A percentile compares a stretch with the other conserved stretches of the same genome.
Evolutionary conservation across 2,888 invertebrate genomes (phyloP).

Genomic region (Drosophila suboccidentalis): DNA sequence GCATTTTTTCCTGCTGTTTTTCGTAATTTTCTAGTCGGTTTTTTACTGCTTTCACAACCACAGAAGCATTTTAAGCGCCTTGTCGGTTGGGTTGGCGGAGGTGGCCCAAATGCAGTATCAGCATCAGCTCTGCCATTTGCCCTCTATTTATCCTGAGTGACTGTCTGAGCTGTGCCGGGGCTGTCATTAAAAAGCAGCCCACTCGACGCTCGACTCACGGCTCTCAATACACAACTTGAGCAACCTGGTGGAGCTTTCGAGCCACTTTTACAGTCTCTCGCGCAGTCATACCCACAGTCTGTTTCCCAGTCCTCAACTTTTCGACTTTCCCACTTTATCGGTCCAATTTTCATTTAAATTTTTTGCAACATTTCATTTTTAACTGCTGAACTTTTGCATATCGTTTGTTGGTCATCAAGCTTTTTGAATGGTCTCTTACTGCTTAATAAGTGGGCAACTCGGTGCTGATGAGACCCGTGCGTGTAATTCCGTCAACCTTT

Average conservation of each 20-base stretch:
- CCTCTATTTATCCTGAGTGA: constrained; percentile 67
- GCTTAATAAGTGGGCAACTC: constrained; percentile 60
- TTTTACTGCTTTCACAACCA: constrained; percentile 31
- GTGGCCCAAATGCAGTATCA: constrained; percentile 32
- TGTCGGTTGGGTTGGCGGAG: constrained; percentile 14
- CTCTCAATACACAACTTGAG: constrained; percentile 41
- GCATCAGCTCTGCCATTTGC: constrained; percentile 45
- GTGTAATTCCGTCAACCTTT: constrained; percentile 25
- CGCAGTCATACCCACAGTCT: constrained; percentile 52
- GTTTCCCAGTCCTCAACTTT: constrained; percentile 14
- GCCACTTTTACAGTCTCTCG: constrained; percentile 60
- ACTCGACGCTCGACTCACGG: constrained; percentile 23
- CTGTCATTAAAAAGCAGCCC: constrained; percentile 53
- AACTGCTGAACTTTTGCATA: constrained; percentile 76
- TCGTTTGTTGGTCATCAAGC: constrained; percentile 48
- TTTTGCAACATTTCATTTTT: constrained; percentile 79
- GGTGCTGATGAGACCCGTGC: constrained; percentile 45
- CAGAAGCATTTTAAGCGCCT: constrained; percentile 63
- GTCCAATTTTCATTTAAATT: constrained; percentile 66
- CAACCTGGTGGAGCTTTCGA: constrained; percentile 40
- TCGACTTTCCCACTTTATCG: constrained; percentile 49
- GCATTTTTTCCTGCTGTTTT: constrained; percentile 41
- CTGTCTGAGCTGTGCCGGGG: constrained; percentile 52
- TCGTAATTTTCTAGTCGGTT: constrained; percentile 24
- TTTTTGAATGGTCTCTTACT: constrained; percentile 28